These are phyloP conservation scores for Cephalopholis sonnerati DNA, from an alignment of 2,113 vertebrate genomes.

Conservation along the genomic window DNA sequence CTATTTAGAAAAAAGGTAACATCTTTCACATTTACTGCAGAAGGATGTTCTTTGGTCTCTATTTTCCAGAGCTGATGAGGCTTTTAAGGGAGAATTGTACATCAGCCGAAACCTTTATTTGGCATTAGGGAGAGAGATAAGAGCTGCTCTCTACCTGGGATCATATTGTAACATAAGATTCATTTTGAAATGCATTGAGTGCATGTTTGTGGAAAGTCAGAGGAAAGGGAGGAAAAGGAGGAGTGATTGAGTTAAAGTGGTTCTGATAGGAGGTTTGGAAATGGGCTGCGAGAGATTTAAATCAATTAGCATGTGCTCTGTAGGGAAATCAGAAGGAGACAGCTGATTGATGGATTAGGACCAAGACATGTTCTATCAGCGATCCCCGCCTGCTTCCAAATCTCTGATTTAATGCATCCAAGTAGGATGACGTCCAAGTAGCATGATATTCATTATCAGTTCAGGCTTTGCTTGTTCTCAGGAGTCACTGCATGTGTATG, in stretches of 20 bases:
- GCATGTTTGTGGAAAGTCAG: background rate
- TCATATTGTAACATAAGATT: background rate
- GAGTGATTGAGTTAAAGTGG: background rate
- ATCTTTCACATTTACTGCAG: conserved; percentile 8
- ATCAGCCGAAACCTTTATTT: conserved; percentile 31
- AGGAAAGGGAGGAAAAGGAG: background rate
- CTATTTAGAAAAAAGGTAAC: background rate
- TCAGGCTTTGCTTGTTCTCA: background rate
- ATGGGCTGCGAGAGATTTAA: conserved; percentile 23
- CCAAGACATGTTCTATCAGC: conserved; percentile 36
- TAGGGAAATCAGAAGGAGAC: conserved; percentile 31
- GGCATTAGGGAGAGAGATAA: background rate
- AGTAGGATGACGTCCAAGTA: background rate
- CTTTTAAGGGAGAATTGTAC: conserved; percentile 38
- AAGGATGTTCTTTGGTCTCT: conserved; percentile 6
- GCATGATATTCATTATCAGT: conserved; percentile 23
- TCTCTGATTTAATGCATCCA: conserved; percentile 17
- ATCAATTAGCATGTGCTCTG: conserved; percentile 30
- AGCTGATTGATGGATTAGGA: conserved; percentile 42
- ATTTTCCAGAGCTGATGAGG: conserved; percentile 20
- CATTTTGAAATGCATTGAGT: conserved; percentile 3
- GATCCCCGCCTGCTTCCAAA: background rate
- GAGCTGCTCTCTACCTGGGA: conserved; percentile 2
- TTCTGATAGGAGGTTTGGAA: conserved; percentile 1
- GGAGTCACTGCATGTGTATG: background rate